Percentiles rank a stretch among this genome's conserved stretches.
Evolutionary conservation across 2,113 vertebrate species (phyloP).

Genomic region (Heterocephalus glaber): DNA sequence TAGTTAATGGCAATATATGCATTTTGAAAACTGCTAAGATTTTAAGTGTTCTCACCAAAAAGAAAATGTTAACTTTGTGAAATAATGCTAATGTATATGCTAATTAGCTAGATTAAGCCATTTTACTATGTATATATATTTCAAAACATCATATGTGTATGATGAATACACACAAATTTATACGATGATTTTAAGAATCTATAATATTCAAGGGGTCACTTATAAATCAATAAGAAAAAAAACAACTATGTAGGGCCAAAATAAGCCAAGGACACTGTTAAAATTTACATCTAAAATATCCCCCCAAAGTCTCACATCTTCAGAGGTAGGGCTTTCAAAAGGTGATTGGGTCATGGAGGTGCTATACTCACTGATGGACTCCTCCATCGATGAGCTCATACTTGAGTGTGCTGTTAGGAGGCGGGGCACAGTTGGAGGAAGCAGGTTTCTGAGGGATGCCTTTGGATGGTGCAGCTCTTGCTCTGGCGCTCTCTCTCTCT

Average conservation of each 20-base stretch:
- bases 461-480: not conserved
- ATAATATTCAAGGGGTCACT: not conserved
- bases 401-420: too few species aligned
- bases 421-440: not conserved
- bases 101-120: not conserved
- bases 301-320: not conserved
- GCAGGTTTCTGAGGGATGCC: not conserved
- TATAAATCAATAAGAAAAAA: conserved; percentile 5
- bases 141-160: not conserved
- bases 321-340: not conserved
- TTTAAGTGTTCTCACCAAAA: not conserved
- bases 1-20: not conserved
- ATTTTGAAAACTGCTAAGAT: not conserved
- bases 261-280: not conserved
- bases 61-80: not conserved
- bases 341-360: not conserved
- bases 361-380: not conserved
- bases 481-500: not conserved
- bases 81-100: not conserved
- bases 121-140: not conserved
- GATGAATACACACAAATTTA: not conserved
- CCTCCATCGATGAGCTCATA: not conserved
- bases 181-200: not conserved
- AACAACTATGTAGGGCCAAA: not conserved
- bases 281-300: not conserved